Percentiles rank a stretch among this genome's conserved stretches.
Conservation (phyloP, 1,140 invertebrate genomes). For the Phymorhynchus buccinoides region DNA sequence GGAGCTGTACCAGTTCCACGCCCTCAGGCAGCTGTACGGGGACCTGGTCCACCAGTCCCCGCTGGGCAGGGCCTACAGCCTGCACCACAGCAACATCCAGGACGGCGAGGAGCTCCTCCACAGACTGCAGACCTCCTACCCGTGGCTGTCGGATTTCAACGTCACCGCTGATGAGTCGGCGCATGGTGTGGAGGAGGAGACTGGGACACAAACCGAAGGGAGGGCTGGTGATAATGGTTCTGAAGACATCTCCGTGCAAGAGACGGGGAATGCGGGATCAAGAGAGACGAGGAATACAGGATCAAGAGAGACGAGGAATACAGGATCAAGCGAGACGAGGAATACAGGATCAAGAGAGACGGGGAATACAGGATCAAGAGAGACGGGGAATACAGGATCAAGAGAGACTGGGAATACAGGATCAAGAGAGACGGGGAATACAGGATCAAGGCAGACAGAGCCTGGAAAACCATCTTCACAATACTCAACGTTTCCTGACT, state of each 20-base stretch:
- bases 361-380: no score
- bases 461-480: neutral
- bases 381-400: neutral
- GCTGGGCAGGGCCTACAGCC: slow-evolving; percentile 13
- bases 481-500: neutral
- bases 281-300: neutral
- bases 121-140: neutral
- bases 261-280: no score
- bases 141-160: neutral
- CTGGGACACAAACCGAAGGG: neutral
- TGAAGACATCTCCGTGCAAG: neutral
- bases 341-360: no score
- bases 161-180: neutral
- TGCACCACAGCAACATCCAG: slow-evolving; percentile 32
- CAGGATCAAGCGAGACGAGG: no score
- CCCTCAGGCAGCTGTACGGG: slow-evolving; percentile 45
- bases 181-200: neutral
- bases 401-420: no score
- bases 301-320: no score
- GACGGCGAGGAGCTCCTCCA: neutral
- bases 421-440: neutral
- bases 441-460: no score
- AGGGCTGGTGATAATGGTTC: neutral
- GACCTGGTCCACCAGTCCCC: slow-evolving; percentile 10
- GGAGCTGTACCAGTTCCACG: slow-evolving; percentile 67